Base-by-base conservation (phyloP, 2,888 invertebrate genomes). In the Erpobdella octoculata region DNA sequence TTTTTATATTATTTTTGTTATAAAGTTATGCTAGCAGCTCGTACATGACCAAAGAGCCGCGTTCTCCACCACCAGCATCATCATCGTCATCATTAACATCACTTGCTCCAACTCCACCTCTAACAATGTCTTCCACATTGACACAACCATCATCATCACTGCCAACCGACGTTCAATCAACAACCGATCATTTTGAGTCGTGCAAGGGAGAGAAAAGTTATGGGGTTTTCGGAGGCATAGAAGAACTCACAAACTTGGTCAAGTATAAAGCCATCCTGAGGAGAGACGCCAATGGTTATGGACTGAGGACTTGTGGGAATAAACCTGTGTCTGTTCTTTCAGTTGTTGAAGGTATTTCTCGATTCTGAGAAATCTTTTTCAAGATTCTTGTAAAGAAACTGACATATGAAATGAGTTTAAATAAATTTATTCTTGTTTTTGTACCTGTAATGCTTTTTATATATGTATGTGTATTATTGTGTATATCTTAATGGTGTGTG, bases 291-390 rank as follows among this genome's bases (percentile, higher is more conserved):
- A n/a, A 35, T 4, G 62, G 62, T 9, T 62, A 62, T 31, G 62
- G 62, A 8, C 28, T 62, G 62, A 62, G 35, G 33, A 62, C 62
- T 2, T 28, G 62, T 62, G 62, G 62, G n/a, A 62, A 62, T 35
- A 62, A 62, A 12, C 62, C 62, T 2, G 62, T 62, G n/a, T n/a
- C 33, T n/a, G 33, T 62, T 33, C 35, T 62, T 5, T 62, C 62
- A 1, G 62, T 62, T 33, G 35, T 35, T 31, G 62, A 62, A 62
- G 62, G 62, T 62, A n/a, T n/a, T n/a, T n/a, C n/a, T n/a, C n/a
- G n/a, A n/a, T n/a, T n/a, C n/a, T n/a, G n/a, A n/a, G n/a, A n/a
- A n/a, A n/a, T n/a, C n/a, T n/a, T n/a, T n/a, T n/a, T n/a, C n/a
- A n/a, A n/a, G n/a, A n/a, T n/a, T n/a, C n/a, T n/a, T n/a, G n/a